Conservation (phyloP, 1,140 invertebrate species). For the Drosophila prosaltans region DNA sequence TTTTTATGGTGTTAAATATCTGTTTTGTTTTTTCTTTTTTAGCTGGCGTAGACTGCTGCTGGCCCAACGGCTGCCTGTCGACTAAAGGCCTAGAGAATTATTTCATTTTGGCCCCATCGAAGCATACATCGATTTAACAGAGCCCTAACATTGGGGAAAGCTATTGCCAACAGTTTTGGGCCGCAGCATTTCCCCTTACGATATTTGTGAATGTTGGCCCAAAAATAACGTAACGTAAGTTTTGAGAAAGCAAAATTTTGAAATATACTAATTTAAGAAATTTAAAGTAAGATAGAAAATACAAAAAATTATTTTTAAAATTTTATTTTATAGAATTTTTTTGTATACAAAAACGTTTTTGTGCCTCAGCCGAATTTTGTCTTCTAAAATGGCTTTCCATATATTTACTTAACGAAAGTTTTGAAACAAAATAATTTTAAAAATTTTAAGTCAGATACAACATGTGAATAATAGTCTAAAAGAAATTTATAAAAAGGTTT, state of each 20-base stretch:
- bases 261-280: too few species aligned
- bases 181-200: slow-evolving; percentile 64
- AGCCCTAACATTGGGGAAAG: slow-evolving; percentile 28
- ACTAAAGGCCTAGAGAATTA: slow-evolving; percentile 42
- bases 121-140: slow-evolving; percentile 35
- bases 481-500: too few species aligned
- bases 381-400: too few species aligned
- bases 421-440: too few species aligned
- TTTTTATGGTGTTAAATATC: neutral
- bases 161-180: slow-evolving; percentile 7
- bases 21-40: neutral
- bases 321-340: too few species aligned
- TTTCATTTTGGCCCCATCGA: slow-evolving; percentile 8
- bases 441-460: too few species aligned
- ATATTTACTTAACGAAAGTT: too few species aligned
- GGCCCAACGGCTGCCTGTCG: slow-evolving; percentile 48
- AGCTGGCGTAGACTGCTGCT: slow-evolving; percentile 42
- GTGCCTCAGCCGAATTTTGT: too few species aligned
- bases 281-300: too few species aligned
- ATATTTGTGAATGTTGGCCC: slow-evolving; percentile 40
- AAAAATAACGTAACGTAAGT: slow-evolving; percentile 42
- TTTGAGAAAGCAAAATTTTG: neutral
- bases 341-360: too few species aligned
- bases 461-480: too few species aligned
- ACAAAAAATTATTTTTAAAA: too few species aligned